Evolutionary conservation across 2,888 invertebrate genomes (phyloP).

Genomic region (Rotaria socialis): DNA sequence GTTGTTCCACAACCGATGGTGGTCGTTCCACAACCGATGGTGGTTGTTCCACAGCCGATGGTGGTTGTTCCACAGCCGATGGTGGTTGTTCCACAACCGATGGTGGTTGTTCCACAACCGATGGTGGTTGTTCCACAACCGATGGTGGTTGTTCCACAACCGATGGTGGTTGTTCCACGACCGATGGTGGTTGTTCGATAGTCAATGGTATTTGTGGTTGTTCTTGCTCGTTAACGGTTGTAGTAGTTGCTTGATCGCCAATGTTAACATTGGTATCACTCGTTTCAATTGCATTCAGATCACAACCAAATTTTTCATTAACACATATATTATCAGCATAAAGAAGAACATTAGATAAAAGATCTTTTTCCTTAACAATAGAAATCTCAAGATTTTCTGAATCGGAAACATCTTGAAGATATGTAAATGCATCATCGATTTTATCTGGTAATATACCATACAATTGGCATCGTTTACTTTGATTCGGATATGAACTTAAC

Average conservation of each 20-base stretch:
- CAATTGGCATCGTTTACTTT: background rate
- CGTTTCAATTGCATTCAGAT: background rate
- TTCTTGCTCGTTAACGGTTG: background rate
- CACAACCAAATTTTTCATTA: slow-evolving; percentile 32
- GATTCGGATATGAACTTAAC: background rate
- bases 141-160: too few species aligned
- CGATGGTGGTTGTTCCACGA: too few species aligned
- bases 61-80: too few species aligned
- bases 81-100: too few species aligned
- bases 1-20: too few species aligned
- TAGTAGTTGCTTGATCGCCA: background rate
- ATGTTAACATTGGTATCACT: background rate
- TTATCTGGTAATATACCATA: background rate
- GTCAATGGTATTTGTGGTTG: too few species aligned
- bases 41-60: too few species aligned
- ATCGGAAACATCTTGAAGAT: background rate
- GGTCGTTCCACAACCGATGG: too few species aligned
- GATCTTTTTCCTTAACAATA: background rate
- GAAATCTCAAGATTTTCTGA: background rate
- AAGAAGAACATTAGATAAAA: background rate
- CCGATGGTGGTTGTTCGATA: too few species aligned
- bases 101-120: too few species aligned
- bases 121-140: too few species aligned
- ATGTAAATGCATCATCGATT: background rate
- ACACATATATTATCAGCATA: background rate